These are phyloP conservation scores for Solenopsis fugax DNA, from an alignment of 1,140 invertebrate genomes.

Conservation along the genomic window DNA sequence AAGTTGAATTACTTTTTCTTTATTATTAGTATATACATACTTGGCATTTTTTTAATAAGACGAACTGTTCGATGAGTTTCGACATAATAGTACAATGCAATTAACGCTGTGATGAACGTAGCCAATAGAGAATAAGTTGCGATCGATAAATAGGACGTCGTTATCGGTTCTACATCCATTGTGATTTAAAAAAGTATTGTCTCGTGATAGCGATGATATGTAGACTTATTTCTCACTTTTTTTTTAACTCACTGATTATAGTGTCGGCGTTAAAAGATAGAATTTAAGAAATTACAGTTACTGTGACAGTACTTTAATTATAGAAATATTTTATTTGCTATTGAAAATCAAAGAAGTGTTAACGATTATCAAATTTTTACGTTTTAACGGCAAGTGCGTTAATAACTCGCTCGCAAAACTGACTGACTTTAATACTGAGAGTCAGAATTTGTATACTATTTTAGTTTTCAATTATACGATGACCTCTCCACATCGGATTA, in stretches of 20 bases:
- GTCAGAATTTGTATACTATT: neutral
- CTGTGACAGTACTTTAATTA: neutral
- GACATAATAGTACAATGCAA: constrained; percentile 79
- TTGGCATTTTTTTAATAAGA: constrained; percentile 74
- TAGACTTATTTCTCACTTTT: neutral
- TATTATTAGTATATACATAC: neutral
- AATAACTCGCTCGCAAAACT: neutral
- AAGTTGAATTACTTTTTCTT: neutral
- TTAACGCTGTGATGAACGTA: constrained; percentile 64
- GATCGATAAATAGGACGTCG: constrained; percentile 66
- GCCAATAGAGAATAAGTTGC: constrained; percentile 75
- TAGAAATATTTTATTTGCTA: neutral
- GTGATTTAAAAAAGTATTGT: constrained; percentile 11
- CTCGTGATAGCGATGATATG: neutral
- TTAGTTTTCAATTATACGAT: neutral
- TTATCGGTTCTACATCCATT: constrained; percentile 79
- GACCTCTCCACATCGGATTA: neutral
- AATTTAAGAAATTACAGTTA: neutral
- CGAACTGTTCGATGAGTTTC: constrained; percentile 75
- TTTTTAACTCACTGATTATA: neutral
- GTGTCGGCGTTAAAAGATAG: neutral
- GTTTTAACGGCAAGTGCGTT: neutral
- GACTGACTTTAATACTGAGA: constrained; percentile 10
- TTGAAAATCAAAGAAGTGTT: neutral
- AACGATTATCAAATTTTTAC: neutral